A percentile compares a stretch with the other conserved stretches of the same genome.
Conservation (phyloP, 2,113 vertebrate genomes). For the Sphyrna mokarran region DNA sequence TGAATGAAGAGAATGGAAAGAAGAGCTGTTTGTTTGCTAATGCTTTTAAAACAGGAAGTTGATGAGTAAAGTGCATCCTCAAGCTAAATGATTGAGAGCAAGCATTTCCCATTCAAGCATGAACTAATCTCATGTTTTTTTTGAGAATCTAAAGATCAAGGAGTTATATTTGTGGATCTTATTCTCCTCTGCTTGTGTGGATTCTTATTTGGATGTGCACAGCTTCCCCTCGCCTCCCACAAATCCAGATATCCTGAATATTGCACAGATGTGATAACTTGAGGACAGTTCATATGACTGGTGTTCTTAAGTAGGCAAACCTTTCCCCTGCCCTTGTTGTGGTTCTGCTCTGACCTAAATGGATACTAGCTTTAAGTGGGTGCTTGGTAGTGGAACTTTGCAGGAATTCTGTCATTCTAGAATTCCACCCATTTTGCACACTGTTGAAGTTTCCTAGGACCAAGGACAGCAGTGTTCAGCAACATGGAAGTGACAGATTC, state of each 20-base stretch:
- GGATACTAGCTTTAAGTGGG: background rate
- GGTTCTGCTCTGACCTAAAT: background rate
- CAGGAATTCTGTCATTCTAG: background rate
- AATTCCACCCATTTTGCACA: background rate
- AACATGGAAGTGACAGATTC: background rate
- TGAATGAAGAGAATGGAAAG: background rate
- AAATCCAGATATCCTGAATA: background rate
- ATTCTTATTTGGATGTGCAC: background rate
- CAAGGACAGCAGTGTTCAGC: background rate
- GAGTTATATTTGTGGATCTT: background rate
- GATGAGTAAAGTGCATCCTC: background rate
- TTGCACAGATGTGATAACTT: background rate
- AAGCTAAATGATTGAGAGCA: background rate
- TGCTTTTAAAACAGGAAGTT: background rate
- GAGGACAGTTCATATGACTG: background rate
- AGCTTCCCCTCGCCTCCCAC: too few species aligned
- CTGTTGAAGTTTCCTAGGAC: background rate
- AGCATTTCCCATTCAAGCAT: background rate
- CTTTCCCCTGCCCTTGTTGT: background rate
- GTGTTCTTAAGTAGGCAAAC: background rate
- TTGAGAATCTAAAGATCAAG: background rate
- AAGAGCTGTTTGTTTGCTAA: background rate
- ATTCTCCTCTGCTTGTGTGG: background rate
- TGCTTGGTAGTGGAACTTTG: background rate
- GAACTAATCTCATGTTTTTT: background rate